Conservation (phyloP, 1,140 invertebrate species). For the Theocolax elegans region DNA sequence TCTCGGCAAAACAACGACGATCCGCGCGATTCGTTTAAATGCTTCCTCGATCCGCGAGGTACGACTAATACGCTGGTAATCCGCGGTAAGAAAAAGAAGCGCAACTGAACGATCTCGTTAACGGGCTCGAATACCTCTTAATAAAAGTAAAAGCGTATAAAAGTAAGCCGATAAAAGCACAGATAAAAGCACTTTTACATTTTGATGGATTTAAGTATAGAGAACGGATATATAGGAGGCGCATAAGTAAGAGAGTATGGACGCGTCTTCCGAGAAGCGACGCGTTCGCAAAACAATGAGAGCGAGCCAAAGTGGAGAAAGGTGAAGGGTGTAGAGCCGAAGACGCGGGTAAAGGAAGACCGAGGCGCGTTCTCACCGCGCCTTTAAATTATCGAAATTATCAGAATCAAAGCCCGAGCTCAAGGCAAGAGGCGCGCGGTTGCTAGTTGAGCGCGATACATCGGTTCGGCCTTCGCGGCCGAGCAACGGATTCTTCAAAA, state of each 20-base stretch:
- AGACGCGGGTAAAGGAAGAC: not conserved
- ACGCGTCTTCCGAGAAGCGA: slow-evolving; percentile 21
- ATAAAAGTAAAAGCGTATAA: slow-evolving; percentile 29
- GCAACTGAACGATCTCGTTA: slow-evolving; percentile 6
- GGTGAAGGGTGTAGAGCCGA: not conserved
- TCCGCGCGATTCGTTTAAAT: not conserved
- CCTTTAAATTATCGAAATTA: slow-evolving; percentile 42
- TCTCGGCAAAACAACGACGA: too few species aligned
- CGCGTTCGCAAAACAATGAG: slow-evolving; percentile 23
- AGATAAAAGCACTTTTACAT: not conserved
- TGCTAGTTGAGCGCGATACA: not conserved
- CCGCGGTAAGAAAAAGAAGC: not conserved
- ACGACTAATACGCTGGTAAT: too few species aligned
- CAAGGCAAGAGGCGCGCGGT: not conserved
- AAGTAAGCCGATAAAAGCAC: too few species aligned
- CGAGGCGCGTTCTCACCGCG: slow-evolving; percentile 5
- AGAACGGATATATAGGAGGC: not conserved
- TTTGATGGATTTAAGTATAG: not conserved
- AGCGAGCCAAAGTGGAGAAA: not conserved
- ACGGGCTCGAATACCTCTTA: slow-evolving; percentile 2
- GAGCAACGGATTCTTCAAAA: too few species aligned
- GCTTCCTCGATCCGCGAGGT: not conserved
- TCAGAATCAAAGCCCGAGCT: slow-evolving; percentile 14
- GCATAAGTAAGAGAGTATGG: not conserved
- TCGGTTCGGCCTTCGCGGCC: not conserved